Conservation (phyloP, 2,888 invertebrate species). For the Synanthedon formicaeformis region DNA sequence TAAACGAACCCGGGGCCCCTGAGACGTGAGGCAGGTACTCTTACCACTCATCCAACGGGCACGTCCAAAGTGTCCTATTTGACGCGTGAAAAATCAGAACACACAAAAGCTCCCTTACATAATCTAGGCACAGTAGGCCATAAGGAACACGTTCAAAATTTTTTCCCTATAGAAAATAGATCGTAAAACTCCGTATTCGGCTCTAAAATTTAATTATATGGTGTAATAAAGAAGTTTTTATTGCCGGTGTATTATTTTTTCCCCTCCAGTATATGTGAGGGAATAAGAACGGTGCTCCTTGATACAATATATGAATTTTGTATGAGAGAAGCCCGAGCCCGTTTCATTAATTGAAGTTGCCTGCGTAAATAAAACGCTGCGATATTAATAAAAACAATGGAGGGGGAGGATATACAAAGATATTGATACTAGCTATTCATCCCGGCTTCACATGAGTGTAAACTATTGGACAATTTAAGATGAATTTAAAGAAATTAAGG, state of each 20-base stretch:
- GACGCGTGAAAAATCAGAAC: not conserved
- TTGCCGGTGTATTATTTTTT: conserved; percentile 2
- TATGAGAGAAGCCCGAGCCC: conserved; percentile 1
- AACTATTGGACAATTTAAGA: no score
- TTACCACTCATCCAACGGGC: no score
- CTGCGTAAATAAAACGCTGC: no score
- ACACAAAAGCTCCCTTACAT: not conserved
- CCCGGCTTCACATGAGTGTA: no score
- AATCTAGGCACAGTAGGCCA: not conserved
- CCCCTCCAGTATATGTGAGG: not conserved
- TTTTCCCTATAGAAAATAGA: not conserved
- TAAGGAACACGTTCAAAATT: not conserved
- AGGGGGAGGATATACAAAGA: no score
- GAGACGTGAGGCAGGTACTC: no score
- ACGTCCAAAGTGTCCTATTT: no score
- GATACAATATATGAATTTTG: conserved; percentile 5
- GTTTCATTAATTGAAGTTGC: no score
- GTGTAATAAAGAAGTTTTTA: conserved; percentile 8
- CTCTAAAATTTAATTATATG: conserved; percentile 11
- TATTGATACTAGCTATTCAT: no score
- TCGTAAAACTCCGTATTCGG: conserved; percentile 7
- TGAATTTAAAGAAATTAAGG: no score
- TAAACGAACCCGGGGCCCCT: no score
- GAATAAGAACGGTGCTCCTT: not conserved
- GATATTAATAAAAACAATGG: no score